phyloP scores from a whole-genome alignment of 2,888 invertebrate species.

The Ommatoiulus sabulosus region DNA sequence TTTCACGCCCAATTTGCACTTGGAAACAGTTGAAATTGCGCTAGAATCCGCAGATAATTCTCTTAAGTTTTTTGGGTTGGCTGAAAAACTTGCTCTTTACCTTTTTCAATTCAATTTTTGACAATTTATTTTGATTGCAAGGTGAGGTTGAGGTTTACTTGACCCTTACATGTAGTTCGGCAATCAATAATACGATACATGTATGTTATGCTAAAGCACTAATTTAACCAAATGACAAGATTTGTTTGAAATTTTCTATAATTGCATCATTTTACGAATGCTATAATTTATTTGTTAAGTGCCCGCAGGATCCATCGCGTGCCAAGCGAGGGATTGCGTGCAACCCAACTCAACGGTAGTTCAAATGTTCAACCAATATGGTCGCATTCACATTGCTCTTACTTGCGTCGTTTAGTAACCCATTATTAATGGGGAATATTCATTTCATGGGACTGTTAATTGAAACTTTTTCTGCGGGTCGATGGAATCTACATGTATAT shows the following conservation, averaged over 20 bases:
- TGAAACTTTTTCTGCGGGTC: background rate
- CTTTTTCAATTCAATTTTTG: background rate
- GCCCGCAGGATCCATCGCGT: background rate
- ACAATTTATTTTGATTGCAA: background rate
- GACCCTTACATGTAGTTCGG: background rate
- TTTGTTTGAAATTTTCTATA: background rate
- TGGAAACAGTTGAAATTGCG: too few relatives aligned
- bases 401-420: background rate
- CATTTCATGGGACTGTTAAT: background rate
- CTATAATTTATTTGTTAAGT: slow-evolving; percentile 20
- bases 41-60: too few relatives aligned
- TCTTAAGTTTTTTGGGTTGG: too few relatives aligned
- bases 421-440: background rate
- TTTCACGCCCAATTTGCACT: too few relatives aligned
- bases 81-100: too few relatives aligned
- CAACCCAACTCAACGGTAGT: background rate
- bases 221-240: slow-evolving; percentile 17
- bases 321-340: background rate
- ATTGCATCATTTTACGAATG: background rate
- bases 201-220: background rate
- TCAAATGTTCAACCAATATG: background rate
- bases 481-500: background rate
- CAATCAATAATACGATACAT: background rate
- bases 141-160: background rate
- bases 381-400: background rate